These are phyloP conservation scores for Hemicordylus capensis DNA, from an alignment of 2,113 vertebrate species.

Conservation along the genomic window DNA sequence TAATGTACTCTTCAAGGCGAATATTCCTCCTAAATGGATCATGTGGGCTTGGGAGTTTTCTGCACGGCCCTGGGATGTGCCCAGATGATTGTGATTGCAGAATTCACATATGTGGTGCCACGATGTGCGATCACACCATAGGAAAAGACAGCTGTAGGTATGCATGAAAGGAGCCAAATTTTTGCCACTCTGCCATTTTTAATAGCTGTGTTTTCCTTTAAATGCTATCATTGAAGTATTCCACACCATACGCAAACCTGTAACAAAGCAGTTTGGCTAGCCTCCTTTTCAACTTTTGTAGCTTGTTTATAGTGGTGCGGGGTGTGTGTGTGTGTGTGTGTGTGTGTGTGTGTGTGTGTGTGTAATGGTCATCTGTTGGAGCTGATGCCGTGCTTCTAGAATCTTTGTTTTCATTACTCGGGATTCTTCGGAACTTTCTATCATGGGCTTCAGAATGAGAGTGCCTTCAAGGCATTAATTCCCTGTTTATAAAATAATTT, in stretches of 20 bases:
- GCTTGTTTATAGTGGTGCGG: neutral
- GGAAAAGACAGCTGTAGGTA: too few relatives aligned
- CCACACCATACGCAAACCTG: neutral
- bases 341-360: too few relatives aligned
- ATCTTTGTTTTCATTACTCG: constrained; percentile 54
- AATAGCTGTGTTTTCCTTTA: neutral
- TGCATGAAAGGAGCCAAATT: too few relatives aligned
- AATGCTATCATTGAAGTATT: neutral
- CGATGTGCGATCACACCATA: too few relatives aligned
- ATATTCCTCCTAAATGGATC: too few relatives aligned
- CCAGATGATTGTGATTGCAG: too few relatives aligned
- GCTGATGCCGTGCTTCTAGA: neutral
- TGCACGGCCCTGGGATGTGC: too few relatives aligned
- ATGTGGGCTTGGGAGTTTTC: too few relatives aligned
- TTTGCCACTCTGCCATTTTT: too few relatives aligned
- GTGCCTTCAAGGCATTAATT: constrained; percentile 57
- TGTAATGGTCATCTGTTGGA: neutral
- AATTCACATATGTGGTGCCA: too few relatives aligned
- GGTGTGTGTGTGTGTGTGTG: too few relatives aligned
- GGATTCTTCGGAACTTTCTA: constrained; percentile 53
- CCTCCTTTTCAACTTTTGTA: neutral
- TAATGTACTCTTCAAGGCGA: too few relatives aligned
- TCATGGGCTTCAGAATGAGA: constrained; percentile 54
- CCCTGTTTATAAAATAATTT: constrained; percentile 65
- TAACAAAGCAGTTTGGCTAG: neutral